phyloP scores from a whole-genome alignment of 2,888 invertebrate species.

The Lacanobia oleracea region DNA sequence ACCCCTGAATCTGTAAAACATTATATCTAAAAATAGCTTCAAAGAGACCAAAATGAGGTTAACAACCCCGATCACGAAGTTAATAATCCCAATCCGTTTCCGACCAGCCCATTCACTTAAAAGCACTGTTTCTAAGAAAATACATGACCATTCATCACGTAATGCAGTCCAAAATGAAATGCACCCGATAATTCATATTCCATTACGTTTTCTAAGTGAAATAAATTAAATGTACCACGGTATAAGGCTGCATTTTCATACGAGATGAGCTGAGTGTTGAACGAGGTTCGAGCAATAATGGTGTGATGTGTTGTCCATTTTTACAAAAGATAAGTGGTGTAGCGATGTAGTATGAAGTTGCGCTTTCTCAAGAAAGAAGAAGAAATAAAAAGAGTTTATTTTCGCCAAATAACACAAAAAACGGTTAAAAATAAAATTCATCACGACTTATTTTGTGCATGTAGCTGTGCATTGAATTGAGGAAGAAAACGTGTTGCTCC shows the following conservation, averaged over 20 bases:
- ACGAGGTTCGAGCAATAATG: neutral
- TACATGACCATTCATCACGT: constrained; percentile 3
- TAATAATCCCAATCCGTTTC: neutral
- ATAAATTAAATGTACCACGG: constrained; percentile 45
- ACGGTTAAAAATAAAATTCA: no score
- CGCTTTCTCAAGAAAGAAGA: no score
- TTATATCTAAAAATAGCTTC: neutral
- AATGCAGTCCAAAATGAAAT: constrained; percentile 35
- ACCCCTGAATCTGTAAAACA: no score
- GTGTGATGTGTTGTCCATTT: neutral
- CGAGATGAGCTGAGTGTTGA: neutral
- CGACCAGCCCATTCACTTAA: neutral
- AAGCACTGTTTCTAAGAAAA: constrained; percentile 21
- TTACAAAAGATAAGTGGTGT: no score
- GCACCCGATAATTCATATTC: constrained; percentile 40
- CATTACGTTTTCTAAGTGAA: constrained; percentile 46
- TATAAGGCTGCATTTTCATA: neutral
- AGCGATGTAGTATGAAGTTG: no score
- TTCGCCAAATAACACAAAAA: no score
- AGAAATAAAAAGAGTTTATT: no score
- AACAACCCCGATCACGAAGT: neutral
- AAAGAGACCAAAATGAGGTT: neutral
- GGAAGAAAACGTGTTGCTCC: no score
- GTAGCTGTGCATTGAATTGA: no score
- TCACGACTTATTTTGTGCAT: no score